These are phyloP conservation scores for Enteromius unitaeniatus DNA, from an alignment of 2,797 vertebrate species.

Conservation along the genomic window DNA sequence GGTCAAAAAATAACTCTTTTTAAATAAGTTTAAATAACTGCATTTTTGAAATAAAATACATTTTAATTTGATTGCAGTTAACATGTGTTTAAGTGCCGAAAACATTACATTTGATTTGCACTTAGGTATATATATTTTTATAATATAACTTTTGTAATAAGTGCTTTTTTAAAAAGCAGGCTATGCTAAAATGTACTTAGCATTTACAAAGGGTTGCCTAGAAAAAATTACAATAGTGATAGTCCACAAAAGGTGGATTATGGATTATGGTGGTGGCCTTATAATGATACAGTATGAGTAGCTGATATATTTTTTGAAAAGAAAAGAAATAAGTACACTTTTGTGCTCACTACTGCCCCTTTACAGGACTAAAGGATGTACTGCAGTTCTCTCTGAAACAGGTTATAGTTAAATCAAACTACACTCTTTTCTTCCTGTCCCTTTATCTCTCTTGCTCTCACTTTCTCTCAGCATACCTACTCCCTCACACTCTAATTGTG, in stretches of 20 bases:
- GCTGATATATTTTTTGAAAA: neutral
- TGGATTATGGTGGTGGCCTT: neutral
- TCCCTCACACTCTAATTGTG: slow-evolving; percentile 30
- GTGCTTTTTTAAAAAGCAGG: neutral
- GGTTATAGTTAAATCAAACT: neutral
- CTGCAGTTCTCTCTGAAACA: neutral
- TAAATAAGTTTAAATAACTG: neutral
- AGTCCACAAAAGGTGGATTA: neutral
- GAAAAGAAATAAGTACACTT: neutral
- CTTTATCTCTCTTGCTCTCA: slow-evolving; percentile 19
- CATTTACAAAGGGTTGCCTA: neutral
- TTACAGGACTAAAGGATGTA: neutral
- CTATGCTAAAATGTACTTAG: neutral
- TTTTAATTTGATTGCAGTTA: neutral
- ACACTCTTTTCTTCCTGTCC: neutral
- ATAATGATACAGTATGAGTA: neutral
- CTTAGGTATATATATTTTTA: neutral
- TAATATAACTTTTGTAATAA: too few species aligned
- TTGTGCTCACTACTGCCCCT: neutral
- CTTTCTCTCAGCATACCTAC: slow-evolving; percentile 39
- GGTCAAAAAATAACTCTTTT: neutral
- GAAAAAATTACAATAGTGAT: neutral
- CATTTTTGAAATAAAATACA: neutral
- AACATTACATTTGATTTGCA: neutral
- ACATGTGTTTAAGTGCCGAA: neutral